phyloP scores from a whole-genome alignment of 2,113 vertebrate genomes.

The Melanostigma gelatinosum region DNA sequence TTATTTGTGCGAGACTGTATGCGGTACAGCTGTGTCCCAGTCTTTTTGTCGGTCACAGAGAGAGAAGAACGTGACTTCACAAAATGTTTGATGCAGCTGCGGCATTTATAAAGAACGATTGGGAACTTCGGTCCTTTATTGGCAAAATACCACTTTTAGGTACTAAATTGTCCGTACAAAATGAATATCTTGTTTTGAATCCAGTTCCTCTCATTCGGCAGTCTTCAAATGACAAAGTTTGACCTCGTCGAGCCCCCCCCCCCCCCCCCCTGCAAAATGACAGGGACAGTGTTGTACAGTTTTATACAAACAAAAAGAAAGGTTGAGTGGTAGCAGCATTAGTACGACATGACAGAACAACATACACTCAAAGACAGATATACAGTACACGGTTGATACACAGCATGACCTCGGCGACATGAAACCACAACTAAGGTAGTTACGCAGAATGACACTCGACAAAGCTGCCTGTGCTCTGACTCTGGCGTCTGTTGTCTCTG shows the following conservation, averaged over 20 bases:
- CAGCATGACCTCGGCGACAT: background rate
- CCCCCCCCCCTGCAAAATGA: background rate
- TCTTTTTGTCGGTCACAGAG: constrained; percentile 16
- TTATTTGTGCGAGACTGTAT: background rate
- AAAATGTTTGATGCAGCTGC: constrained; percentile 37
- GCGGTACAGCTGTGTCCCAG: constrained; percentile 15
- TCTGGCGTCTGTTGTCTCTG: constrained; percentile 6
- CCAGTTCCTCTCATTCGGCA: background rate
- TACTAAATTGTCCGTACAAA: background rate
- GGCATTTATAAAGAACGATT: background rate
- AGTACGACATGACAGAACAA: background rate
- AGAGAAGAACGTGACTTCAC: constrained; percentile 5
- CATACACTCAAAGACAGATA: background rate
- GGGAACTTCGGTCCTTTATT: background rate
- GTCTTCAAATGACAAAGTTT: background rate
- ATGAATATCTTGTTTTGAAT: background rate
- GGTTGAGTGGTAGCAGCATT: background rate
- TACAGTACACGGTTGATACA: background rate
- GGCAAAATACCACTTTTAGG: constrained; percentile 4
- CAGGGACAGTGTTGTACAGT: background rate
- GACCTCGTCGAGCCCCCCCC: background rate
- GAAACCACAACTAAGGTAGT: background rate
- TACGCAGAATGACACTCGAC: background rate
- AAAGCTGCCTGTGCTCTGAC: background rate
- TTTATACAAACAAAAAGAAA: background rate